Evolutionary conservation across 2,113 vertebrate genomes (phyloP).

Genomic region (Sinosuthora webbiana): DNA sequence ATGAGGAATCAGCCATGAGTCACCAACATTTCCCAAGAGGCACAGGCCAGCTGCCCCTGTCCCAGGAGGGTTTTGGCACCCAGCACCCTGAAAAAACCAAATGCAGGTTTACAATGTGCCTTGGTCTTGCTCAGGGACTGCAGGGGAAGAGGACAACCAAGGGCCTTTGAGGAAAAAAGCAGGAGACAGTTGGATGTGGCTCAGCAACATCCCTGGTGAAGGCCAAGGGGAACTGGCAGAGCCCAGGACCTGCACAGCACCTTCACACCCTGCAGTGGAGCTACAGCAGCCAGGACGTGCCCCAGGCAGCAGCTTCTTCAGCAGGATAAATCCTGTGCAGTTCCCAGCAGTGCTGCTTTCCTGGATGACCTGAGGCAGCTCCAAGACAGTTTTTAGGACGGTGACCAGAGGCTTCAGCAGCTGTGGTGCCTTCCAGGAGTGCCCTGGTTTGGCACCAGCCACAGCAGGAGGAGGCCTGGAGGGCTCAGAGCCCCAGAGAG

Average conservation of each 20-base stretch:
- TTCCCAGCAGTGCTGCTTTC: neutral
- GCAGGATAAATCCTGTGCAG: neutral
- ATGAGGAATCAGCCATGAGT: neutral
- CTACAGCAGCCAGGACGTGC: neutral
- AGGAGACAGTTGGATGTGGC: neutral
- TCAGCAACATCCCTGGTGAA: neutral
- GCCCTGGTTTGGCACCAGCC: neutral
- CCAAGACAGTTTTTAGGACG: neutral
- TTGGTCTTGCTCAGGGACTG: neutral
- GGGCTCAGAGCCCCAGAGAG: neutral
- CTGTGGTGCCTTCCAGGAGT: neutral
- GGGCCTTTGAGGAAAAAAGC: neutral
- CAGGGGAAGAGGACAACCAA: neutral
- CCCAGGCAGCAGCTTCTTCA: neutral
- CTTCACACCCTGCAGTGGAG: fast-evolving
- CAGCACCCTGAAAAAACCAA: neutral
- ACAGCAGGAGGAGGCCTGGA: neutral
- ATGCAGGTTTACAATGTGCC: neutral
- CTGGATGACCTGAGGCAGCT: neutral
- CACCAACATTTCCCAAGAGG: neutral
- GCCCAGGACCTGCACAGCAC: neutral
- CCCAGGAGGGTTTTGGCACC: neutral
- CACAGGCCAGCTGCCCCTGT: neutral
- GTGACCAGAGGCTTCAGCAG: neutral
- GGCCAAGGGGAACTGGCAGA: neutral